Percentiles rank a stretch among this genome's conserved stretches.
Evolutionary conservation across 2,797 vertebrate species (phyloP).

Genomic region (Euphonia xanthogaster): DNA sequence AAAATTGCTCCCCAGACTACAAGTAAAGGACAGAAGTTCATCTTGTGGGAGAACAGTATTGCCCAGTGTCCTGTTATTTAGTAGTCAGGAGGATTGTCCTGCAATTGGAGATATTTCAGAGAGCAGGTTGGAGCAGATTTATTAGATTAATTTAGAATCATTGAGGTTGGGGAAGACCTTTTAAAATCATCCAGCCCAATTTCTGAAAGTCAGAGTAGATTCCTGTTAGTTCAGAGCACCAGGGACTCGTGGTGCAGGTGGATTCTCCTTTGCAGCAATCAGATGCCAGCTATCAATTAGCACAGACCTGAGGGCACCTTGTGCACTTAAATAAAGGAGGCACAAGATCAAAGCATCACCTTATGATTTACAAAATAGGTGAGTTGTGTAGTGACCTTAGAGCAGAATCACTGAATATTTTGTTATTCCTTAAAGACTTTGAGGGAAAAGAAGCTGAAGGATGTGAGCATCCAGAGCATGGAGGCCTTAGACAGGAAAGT

Average conservation of each 20-base stretch:
- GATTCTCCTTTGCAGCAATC: conserved; percentile 25
- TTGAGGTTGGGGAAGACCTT: not conserved
- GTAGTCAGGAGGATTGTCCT: not conserved
- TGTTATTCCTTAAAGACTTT: not conserved
- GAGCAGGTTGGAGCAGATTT: not conserved
- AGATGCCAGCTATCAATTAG: conserved; percentile 42
- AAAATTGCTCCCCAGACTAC: not conserved
- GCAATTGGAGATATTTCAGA: not conserved
- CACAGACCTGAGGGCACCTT: conserved; percentile 23
- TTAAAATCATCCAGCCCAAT: not conserved
- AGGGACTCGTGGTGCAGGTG: not conserved
- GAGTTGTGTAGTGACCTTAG: not conserved
- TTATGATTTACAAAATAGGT: not conserved
- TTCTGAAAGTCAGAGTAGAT: not conserved
- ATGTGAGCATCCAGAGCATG: not conserved
- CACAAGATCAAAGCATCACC: not conserved
- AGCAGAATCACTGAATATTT: not conserved
- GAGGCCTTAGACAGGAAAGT: not conserved
- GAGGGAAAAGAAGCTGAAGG: not conserved
- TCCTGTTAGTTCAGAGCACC: not conserved
- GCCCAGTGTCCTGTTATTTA: not conserved
- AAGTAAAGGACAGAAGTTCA: not conserved
- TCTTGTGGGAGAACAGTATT: not conserved
- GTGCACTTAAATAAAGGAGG: not conserved
- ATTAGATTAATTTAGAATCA: not conserved